A percentile compares a stretch with the other conserved stretches of the same genome.
Conservation (phyloP, 1,140 invertebrate genomes). For the Drosophila serrata region DNA sequence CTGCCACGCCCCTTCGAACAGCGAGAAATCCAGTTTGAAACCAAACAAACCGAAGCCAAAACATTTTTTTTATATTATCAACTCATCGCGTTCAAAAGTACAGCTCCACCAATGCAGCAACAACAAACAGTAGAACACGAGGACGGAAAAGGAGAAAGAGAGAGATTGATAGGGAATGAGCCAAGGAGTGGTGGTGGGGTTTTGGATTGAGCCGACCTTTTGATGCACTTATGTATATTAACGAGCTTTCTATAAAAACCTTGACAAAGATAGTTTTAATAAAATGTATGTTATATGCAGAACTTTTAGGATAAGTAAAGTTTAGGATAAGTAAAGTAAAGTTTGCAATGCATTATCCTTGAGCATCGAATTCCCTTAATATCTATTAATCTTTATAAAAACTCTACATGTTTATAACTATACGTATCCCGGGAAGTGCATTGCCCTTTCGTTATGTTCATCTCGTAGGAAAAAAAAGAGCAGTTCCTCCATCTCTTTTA, state of each 20-base stretch:
- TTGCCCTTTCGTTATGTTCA: conserved; percentile 8
- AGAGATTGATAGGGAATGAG: not conserved
- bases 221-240: not conserved
- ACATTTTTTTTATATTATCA: conserved; percentile 69
- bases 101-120: conserved; percentile 68
- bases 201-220: conserved; percentile 1
- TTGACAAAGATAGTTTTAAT: too few relatives aligned
- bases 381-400: not conserved
- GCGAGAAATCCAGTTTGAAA: conserved; percentile 69
- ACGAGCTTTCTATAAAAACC: not conserved
- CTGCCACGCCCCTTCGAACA: conserved; percentile 20
- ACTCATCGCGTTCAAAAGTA: conserved; percentile 68
- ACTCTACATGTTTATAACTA: too few relatives aligned
- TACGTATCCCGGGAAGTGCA: conserved; percentile 6
- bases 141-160: conserved; percentile 19
- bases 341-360: not conserved
- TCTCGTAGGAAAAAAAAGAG: conserved; percentile 10
- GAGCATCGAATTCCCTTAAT: too few relatives aligned
- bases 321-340: not conserved
- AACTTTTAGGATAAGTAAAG: not conserved
- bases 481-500: conserved; percentile 27
- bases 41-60: conserved; percentile 74
- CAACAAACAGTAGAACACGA: conserved; percentile 48
- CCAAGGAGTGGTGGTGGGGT: not conserved
- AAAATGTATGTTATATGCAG: too few relatives aligned